Evolutionary conservation across 2,888 invertebrate species (phyloP).

Genomic region (Volucella inanis): DNA sequence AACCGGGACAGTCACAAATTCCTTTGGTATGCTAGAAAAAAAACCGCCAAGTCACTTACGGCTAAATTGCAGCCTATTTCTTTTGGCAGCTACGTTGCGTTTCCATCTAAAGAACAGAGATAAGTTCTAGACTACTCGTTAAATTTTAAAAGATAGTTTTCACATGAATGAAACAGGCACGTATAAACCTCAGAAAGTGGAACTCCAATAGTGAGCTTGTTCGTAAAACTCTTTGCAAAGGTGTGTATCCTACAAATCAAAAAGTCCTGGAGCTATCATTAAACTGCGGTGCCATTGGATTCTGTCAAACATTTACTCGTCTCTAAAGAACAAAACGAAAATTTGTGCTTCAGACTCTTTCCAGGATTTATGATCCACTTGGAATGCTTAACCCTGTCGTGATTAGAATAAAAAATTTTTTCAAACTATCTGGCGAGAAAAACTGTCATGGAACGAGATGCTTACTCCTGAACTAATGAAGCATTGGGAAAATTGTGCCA

Average conservation of each 20-base stretch:
- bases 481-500: too few species aligned
- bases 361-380: constrained; percentile 15
- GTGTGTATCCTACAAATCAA: constrained; percentile 10
- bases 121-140: constrained; percentile 20
- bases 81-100: constrained; percentile 18
- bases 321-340: constrained; percentile 13
- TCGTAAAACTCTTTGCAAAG: constrained; percentile 20
- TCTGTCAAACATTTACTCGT: background rate
- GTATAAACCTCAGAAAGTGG: constrained; percentile 49
- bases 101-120: constrained; percentile 17
- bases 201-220: constrained; percentile 39
- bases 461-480: too few species aligned
- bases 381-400: constrained; percentile 32
- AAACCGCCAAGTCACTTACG: too few species aligned
- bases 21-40: too few species aligned
- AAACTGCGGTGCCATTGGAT: constrained; percentile 25
- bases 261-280: constrained; percentile 19
- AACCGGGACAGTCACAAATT: too few species aligned
- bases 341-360: constrained; percentile 19
- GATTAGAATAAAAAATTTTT: background rate
- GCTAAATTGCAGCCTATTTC: background rate
- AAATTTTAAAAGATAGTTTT: constrained; percentile 18
- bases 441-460: too few species aligned
- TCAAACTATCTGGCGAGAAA: too few species aligned
- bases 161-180: constrained; percentile 33